Base-by-base conservation (phyloP, 2,113 vertebrate genomes). In the Hyla sarda region DNA sequence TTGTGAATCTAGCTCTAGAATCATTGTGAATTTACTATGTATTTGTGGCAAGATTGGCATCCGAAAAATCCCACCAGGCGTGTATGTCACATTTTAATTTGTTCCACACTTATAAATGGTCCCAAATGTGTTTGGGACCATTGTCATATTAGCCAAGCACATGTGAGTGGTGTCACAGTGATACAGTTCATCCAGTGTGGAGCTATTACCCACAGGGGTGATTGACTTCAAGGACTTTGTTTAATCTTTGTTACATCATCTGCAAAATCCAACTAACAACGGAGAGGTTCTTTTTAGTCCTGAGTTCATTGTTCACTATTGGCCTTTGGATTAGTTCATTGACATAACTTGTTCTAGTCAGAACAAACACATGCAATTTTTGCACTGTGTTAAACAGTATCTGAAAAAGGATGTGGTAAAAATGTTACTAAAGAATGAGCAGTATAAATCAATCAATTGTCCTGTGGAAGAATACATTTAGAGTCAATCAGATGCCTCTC, bases 291-390 rank as follows among this genome's bases (percentile, higher is more conserved):
- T 45, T 74, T 37, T 72, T 16, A 17, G 17, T 80, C 37, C 56
- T 34, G 52, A 60, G 54, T 80, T 80, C 77, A 80, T 34, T 41
- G 67, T 21, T 21, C n/a, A 23, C 21, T 62, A 60, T 60, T 62
- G 77, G 50, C 77, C 56, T 80, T 5, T 45, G 34, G 23, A 80
- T 80, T 16, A 23, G 77, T 80, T 80, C 77, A 80, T 80, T 80
- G 50, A 56, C 19, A 23, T 58, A 58, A 37, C 48, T 54, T 56
- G 32, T 56, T 54, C 11, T 58, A 34, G 37, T 34, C 52, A 30
- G 10, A 34, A 58, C 50, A 78, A 37, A 37, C 76, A 78, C 3
- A 10, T 78, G 76, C 3, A 14, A 50, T 54, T 54, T 77, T 52
- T 54, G 74, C 45, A 25, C 5, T 8, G 25, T 77, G 6, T 32